phyloP scores from a whole-genome alignment of 1,140 invertebrate genomes.

The Heterodera schachtii region DNA sequence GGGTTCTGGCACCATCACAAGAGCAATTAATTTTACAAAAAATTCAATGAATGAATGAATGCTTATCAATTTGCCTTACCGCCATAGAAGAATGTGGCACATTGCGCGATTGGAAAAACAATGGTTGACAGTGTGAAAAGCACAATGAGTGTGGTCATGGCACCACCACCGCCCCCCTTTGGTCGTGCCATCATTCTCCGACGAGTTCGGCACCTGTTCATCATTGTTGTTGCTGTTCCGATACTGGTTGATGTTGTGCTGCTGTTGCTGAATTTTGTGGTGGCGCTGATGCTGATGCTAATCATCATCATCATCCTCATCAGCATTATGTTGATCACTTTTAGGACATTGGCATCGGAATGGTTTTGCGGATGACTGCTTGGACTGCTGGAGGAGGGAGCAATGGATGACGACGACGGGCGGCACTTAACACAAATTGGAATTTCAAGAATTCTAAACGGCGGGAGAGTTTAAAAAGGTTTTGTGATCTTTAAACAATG shows the following conservation, averaged over 20 bases:
- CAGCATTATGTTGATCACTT: too few relatives aligned
- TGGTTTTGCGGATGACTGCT: not conserved
- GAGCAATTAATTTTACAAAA: too few relatives aligned
- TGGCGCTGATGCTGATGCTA: not conserved
- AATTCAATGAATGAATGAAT: not conserved
- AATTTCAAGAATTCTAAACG: not conserved
- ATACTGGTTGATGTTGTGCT: not conserved
- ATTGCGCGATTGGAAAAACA: not conserved
- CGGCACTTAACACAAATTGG: not conserved
- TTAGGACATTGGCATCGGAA: not conserved
- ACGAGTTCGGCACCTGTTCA: not conserved
- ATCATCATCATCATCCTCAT: too few relatives aligned
- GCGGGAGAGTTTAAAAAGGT: not conserved
- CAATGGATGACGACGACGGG: not conserved
- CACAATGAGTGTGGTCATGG: not conserved
- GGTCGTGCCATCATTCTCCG: not conserved
- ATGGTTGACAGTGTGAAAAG: not conserved
- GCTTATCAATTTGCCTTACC: not conserved
- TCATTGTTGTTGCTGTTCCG: not conserved
- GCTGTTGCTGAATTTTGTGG: too few relatives aligned
- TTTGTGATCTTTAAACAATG: not conserved
- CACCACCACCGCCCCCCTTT: not conserved
- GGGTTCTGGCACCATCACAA: too few relatives aligned
- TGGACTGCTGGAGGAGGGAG: too few relatives aligned
- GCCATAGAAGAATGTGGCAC: conserved; percentile 14